Evolutionary conservation across 2,888 invertebrate species (phyloP), one percentile per base, ranked within the genome.

Genomic region (Callimorpha dominula): DNA sequence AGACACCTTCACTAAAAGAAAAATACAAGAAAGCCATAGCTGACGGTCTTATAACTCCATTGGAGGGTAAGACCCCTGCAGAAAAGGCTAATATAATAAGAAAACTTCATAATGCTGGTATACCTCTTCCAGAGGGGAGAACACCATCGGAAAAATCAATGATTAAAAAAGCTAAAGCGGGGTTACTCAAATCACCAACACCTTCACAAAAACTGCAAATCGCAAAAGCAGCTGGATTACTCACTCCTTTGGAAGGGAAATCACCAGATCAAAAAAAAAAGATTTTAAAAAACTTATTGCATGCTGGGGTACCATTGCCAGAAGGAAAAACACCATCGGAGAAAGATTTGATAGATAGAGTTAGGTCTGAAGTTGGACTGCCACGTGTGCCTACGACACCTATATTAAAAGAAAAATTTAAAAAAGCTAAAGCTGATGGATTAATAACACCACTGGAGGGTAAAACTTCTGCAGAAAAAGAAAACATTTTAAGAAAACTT

Each of bases 241-340:
- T 31, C 31, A 31, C 31, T 31, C 31, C 31, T 31, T 31, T 31
- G 31, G 31, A 31, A 31, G 31, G 31, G 31, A 31, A 31, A 31
- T 31, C 31, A 1, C 31, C 31, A 31, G 31, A 31, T 31, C 31
- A 31, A 31, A 31, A 31, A 2, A 31, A 31, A 31, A 31, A 31
- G 31, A 31, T 31, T 31, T 31, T 31, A 31, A 31, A 31, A 31
- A 31, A 31, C 8, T 50, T 8, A 50, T 46, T 46, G 4, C 3
- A 46, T 3, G 6, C 43, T 4, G 43, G 43, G 9, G 4, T 80
- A 4, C 70, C 78, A 8, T 57, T 80, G 73, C 80, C 65, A 20
- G 65, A 65, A 54, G 67, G 42, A n/a, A 67, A 5, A 6, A 67
- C 67, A 12, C 42, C 67, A 12, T 67, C 67, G 54, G 67, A 67